Evolutionary conservation across 2,888 invertebrate species (phyloP), one percentile per base, ranked within the genome.

Genomic region (Eristalinus sepulchralis): DNA sequence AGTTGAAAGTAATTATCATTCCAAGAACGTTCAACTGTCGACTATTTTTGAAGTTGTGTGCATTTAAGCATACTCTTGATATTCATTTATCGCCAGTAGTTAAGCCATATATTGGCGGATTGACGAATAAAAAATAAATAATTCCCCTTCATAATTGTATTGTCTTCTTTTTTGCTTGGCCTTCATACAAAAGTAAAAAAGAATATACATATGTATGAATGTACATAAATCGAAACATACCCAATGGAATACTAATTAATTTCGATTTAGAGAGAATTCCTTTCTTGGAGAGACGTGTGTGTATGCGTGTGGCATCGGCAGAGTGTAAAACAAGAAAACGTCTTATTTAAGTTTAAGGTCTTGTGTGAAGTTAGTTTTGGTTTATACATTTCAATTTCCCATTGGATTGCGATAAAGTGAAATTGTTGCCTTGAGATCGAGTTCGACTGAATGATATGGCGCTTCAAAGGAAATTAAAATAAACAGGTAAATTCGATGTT

Each of bases 181-280:
- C 85, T 81, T 76, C 76, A 70, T 72, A 55, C n/a, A 36, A 60
- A 84, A 66, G 27, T 31, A 80, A 34, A 64, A 78, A 33, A 72
- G 67, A 70, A 71, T 68, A 72, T 53, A 71, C 63, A 27, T 5
- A 3, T 5, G 27, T 27, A 27, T 27, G 27, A 3, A 27, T 27
- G 27, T 27, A 82, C 47, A 47, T 47, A 47, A 47, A 70, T 73
- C 72, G 75, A 47, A 76, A 72, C 24, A 72, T 72, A 70, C 24
- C 68, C 77, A 78, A 63, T 68, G 75, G 83, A 83, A 86, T 86
- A 86, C 70, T 78, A 86, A 86, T 83, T 86, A 82, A 78, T 73
- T 86, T 83, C 36, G 72, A 77, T 82, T 85, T 85, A 82, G 60
- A 82, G 72, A 85, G 77, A 85, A 85, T 82, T 82, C 82, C 76